Percentiles rank a stretch among this genome's conserved stretches.
Evolutionary conservation across 2,888 invertebrate species (phyloP).

Genomic region (Drosophila lutescens): DNA sequence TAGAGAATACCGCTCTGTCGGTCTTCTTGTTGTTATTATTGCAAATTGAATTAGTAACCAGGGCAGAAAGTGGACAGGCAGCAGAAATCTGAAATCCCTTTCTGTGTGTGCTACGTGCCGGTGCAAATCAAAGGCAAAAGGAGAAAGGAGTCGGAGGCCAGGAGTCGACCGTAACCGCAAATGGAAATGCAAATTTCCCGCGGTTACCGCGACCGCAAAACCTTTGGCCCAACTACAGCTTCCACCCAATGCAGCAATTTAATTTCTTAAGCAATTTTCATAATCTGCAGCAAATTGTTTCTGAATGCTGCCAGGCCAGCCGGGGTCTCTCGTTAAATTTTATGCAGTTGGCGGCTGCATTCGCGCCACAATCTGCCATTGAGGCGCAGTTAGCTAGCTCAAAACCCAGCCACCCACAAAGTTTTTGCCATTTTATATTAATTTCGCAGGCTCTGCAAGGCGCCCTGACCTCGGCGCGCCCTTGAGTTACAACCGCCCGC

Average conservation of each 20-base stretch:
- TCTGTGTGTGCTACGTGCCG: constrained; percentile 67
- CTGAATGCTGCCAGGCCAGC: constrained; percentile 72
- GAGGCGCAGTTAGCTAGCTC: constrained; percentile 18
- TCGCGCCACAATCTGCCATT: constrained; percentile 51
- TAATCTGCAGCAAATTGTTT: constrained; percentile 82
- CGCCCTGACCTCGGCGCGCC: constrained; percentile 45
- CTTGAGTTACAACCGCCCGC: constrained; percentile 52
- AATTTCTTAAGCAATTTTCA: constrained; percentile 82
- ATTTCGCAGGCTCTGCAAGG: constrained; percentile 56
- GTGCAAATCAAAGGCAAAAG: constrained; percentile 69
- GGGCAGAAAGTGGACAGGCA: constrained; percentile 55
- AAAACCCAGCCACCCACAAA: constrained; percentile 39
- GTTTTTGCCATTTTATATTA: constrained; percentile 72
- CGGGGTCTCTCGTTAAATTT: constrained; percentile 67
- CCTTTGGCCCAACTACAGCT: constrained; percentile 21
- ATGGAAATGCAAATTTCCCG: constrained; percentile 76
- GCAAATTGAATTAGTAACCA: constrained; percentile 77
- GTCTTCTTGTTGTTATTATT: constrained; percentile 75
- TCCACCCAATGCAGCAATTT: constrained; percentile 74
- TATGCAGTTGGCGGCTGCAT: constrained; percentile 71
- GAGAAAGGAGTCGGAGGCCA: constrained; percentile 5
- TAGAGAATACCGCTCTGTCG: constrained; percentile 54
- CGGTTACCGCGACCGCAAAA: constrained; percentile 59
- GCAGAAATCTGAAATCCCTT: constrained; percentile 76
- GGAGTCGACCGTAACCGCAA: constrained; percentile 60